Base-by-base conservation (phyloP, 2,797 vertebrate species). In the Emydoidea blandingii region DNA sequence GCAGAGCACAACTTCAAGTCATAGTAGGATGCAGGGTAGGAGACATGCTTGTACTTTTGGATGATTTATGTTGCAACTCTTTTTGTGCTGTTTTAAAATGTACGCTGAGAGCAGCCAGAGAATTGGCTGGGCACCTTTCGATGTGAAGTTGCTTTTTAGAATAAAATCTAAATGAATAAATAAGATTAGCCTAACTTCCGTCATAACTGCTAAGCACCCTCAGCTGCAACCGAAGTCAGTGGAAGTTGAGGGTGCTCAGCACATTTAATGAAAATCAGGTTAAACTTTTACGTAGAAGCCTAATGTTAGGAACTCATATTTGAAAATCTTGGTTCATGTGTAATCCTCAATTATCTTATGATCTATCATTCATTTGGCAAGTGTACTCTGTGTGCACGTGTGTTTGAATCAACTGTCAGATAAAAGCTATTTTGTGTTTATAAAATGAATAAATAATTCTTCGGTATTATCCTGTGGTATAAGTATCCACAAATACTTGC, bases 121-220 rank as follows among this genome's bases (percentile, higher is more conserved):
- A 27, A 16, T 78, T 78, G 12, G 2, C 44, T 15, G 27, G 74
- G 41, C 44, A 47, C 25, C 41, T 29, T 78, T 31, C 18, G 86
- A 81, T 81, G 93, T 93, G 93, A 89, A 90, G 74, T 62, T 92
- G 44, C 72, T 81, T 94, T 93, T 86, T 91, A 50, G 82, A 95
- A 53, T 86, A 49, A 78, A 94, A 29, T 87, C 72, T 56, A 91
- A 93, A 90, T 54, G 94, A 96, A 91, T 93, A 83, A 79, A 53
- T 89, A 78, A 93, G 31, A 54, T 92, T 96, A 95, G 95, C 95
- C 85, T 94, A 79, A 87, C 91, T 94, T 91, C 96, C 84, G 84
- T 91, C 90, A 92, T 91, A 89, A 79, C 74, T 47, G 21, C 68
- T 80, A 59, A 97, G 57, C 92, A 94, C 74, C 57, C 52, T 23